Base-by-base conservation (phyloP, 1,140 invertebrate genomes). In the Drosophila sucinea region DNA sequence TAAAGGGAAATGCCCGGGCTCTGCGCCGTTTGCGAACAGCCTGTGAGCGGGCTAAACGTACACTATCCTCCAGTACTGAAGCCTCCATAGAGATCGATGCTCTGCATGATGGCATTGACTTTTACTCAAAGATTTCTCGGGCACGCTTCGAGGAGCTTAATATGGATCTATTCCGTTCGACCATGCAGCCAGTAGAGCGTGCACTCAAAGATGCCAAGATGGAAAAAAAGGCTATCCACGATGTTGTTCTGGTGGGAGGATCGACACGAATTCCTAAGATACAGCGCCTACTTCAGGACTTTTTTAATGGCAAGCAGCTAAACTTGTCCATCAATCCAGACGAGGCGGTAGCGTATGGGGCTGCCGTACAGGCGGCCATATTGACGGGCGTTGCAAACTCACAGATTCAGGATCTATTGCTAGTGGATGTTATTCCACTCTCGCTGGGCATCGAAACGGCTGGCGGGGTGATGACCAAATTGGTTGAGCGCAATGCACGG, bases 111-210 rank as follows among this genome's bases (percentile, higher is more conserved):
- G 96, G 96, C 8, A 94, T 96, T 32, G 97, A 98, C 90, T 98
- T 97, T 91, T 97, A 97, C 92, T 96, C 96, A 0, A 96, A 95
- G 87, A 95, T 98, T 25, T 96, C 96, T 7, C 94, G 97, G 77
- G 97, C 97, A 1, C 93, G 96, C 51, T 97, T 97, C 90, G 97
- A 98, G 92, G 97, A 98, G 91, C 92, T 98, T 8, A 96, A 96
- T 90, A 95, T 96, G 74, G 97, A 98, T 93, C 93, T 98, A 38
- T 96, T 96, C 90, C 92, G 94, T 54, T 93, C 93, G 1, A 96
- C 96, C 0, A 82, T 97, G 57, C 93, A 93, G 33, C 96, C 96
- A 0, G 95, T 96, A 6, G 95, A 96, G 75, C 96, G 91, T 92
- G 95, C 94, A 23, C 81, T 97, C 51, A 93, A 93, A 67, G 96